These are phyloP conservation scores for Drosophila planitibia DNA, from an alignment of 2,888 invertebrate species.

Conservation along the genomic window DNA sequence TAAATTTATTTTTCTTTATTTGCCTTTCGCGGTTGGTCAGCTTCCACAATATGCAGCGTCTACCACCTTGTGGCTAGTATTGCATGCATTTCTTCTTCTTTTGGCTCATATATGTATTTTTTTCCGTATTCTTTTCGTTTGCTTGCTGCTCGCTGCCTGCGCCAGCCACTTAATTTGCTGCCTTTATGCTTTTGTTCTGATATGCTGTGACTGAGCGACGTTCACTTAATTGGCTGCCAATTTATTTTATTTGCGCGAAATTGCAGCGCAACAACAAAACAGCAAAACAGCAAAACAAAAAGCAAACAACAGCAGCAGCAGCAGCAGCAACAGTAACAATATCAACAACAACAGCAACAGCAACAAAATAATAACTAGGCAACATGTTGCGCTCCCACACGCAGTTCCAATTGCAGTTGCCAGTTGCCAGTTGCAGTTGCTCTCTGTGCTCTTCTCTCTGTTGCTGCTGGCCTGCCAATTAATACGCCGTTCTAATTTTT, in stretches of 20 bases:
- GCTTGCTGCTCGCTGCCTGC: constrained; percentile 21
- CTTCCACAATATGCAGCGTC: constrained; percentile 51
- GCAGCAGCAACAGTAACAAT: constrained; percentile 7
- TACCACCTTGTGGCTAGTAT: constrained; percentile 13
- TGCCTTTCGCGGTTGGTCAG: constrained; percentile 36
- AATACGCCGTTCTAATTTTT: constrained; percentile 81
- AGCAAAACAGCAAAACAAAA: constrained; percentile 15
- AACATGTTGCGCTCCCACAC: constrained; percentile 80
- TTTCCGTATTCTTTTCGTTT: constrained; percentile 7
- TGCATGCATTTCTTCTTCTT: constrained; percentile 36
- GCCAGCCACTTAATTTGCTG: constrained; percentile 72
- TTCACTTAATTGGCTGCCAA: constrained; percentile 79
- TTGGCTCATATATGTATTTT: neutral
- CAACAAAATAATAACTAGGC: constrained; percentile 56
- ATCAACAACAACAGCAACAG: constrained; percentile 24
- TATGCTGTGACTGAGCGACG: constrained; percentile 68
- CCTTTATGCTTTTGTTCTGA: constrained; percentile 77
- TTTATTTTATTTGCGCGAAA: constrained; percentile 80
- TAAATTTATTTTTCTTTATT: constrained; percentile 67
- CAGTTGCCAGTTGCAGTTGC: constrained; percentile 8
- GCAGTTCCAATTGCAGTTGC: constrained; percentile 53
- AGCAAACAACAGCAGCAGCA: constrained; percentile 17
- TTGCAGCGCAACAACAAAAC: constrained; percentile 58
- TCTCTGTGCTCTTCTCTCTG: constrained; percentile 5
- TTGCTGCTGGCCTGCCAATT: constrained; percentile 65